A percentile compares a stretch with the other conserved stretches of the same genome.
These are phyloP conservation scores for Chymomyza fuscimana DNA, from an alignment of 2,888 invertebrate genomes.

Conservation along the genomic window DNA sequence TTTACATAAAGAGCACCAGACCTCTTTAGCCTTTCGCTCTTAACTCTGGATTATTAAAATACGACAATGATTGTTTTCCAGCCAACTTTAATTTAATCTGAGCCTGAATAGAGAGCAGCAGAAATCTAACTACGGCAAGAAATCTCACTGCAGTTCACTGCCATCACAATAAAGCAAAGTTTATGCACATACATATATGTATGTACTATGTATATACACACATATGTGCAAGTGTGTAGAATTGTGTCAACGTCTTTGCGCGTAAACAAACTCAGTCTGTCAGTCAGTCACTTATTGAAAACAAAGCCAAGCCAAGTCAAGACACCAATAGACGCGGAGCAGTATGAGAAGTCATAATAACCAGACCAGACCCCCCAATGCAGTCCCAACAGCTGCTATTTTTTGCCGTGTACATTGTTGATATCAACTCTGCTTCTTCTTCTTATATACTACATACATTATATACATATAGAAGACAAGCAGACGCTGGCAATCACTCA, in stretches of 20 bases:
- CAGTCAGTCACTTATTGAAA: constrained; percentile 48
- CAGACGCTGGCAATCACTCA: constrained; percentile 2
- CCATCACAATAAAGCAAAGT: no score
- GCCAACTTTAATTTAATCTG: no score
- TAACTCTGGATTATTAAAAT: no score
- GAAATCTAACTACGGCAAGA: no score
- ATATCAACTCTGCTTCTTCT: background rate
- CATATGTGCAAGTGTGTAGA: constrained; percentile 34
- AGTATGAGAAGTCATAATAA: background rate
- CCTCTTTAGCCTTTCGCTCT: no score
- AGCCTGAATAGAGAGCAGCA: no score
- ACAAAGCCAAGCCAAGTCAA: constrained; percentile 22
- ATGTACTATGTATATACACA: background rate
- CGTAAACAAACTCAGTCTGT: constrained; percentile 33
- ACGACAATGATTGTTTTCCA: no score
- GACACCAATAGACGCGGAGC: background rate
- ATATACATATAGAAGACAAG: background rate
- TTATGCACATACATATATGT: background rate
- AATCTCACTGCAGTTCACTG: no score
- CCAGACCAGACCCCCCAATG: background rate
- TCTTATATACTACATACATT: background rate
- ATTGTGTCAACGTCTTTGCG: constrained; percentile 19
- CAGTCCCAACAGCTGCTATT: background rate
- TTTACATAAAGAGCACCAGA: no score
- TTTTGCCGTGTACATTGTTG: no score